Evolutionary conservation across 2,797 vertebrate genomes (phyloP), one percentile per base, ranked within the genome.

Genomic region (Premnoplex brunnescens): DNA sequence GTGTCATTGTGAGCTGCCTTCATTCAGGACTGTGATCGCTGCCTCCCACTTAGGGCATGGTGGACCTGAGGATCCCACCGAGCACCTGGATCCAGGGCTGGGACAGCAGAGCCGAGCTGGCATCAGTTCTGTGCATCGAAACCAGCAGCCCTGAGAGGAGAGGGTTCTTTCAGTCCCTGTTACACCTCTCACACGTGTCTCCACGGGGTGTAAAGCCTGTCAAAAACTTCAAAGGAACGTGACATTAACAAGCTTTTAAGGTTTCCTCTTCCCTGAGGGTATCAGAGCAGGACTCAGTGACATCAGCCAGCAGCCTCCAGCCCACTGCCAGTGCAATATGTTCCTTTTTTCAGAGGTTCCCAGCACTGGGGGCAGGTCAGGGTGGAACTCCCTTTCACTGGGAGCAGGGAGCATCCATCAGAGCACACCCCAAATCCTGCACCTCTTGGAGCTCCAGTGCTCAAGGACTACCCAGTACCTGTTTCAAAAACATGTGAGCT

Each of bases 401-500:
- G 59, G 22, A 67, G 26, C 56, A 67, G 41, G 19, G 84, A 82
- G 51, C 43, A 62, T 10, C 69, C 58, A 41, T 32, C 39, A 51
- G 36, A 75, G 20, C 22, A 49, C 0, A 2, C 36, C 58, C 30
- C 1, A 3, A 30, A 75, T 60, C 56, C 89, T 69, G 73, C 88
- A 80, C 66, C 39, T 46, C 24, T 22, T 56, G 30, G n/a, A 72
- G 54, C 36, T 81, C 36, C 26, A 14, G 0, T 34, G 62, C 43
- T 72, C 55, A 44, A 72, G 12, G 20, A 16, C 28, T 46, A 12
- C 44, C 5, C 36, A 71, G 52, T 21, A 24, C 9, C 85, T 84
- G 24, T 15, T 91, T 92, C 79, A 85, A 68, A 94, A 88, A 58
- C 28, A 52, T 8, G 18, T 34, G 44, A 58, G 56, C 49, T 95